Evolutionary conservation across 2,113 vertebrate species (phyloP), one percentile per base, ranked within the genome.

Genomic region (Ornithorhynchus anatinus): DNA sequence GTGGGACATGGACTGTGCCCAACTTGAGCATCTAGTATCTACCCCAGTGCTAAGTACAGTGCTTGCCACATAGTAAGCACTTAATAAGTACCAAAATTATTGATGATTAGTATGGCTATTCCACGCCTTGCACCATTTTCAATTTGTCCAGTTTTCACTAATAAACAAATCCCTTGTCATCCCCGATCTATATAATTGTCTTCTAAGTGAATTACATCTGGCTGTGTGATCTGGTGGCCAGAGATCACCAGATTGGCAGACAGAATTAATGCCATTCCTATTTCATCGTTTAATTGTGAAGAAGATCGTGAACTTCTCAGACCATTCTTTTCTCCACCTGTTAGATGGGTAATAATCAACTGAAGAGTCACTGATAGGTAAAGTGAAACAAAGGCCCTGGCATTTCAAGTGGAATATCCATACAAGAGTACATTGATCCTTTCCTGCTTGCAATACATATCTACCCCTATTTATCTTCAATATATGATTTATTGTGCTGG

Each of bases 141-240:
- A 80, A 68, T 38, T 29, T 63, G 68, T 69, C 83, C 72, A 75
- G 62, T 68, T 50, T 19, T 23, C 77, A 81, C 66, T 86, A 85
- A 80, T 80, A 83, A 86, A 87, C 70, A 83, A 62, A 81, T 80
- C 67, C 63, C 69, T 69, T 75, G 63, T 27, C 77, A 81, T 63
- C 82, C 56, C 38, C 32, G 36, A 22, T 16, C 32, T 57, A 53
- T 59, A 32, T 72, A 80, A 68, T 10, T 35, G 74, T 56, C 4
- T 0, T 20, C 2, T 33, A 29, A 15, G 7, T 32, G 45, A n/a
- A n/a, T n/a, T n/a, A n/a, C n/a, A n/a, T n/a, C n/a, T n/a, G 14
- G 5, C 33, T 31, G 15, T 45, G 39, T 4, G 39, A 48, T 32
- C 8, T 1, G 42, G 3, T 23, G 9, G 4, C 29, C 3, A 51